Percentiles rank a stretch among this genome's conserved stretches.
Conservation (phyloP, 2,888 invertebrate species). For the Eurytoma adleriae region DNA sequence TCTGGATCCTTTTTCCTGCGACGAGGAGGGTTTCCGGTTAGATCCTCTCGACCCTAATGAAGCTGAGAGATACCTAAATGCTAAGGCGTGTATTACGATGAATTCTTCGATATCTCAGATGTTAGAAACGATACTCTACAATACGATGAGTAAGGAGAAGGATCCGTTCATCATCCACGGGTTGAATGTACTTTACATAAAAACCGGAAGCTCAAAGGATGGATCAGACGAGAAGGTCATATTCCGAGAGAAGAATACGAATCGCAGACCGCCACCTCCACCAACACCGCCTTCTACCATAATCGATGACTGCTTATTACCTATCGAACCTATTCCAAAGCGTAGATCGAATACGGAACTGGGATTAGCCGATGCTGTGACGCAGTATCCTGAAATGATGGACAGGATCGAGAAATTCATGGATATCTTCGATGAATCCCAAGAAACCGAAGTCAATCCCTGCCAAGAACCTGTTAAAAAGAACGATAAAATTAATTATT, state of each 20-base stretch:
- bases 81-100: constrained; percentile 69
- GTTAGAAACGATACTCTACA: constrained; percentile 67
- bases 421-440: constrained; percentile 4
- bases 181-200: constrained; percentile 68
- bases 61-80: constrained; percentile 58
- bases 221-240: constrained; percentile 66
- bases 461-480: constrained; percentile 3
- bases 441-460: background rate
- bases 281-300: background rate
- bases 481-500: constrained; percentile 39
- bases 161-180: constrained; percentile 71
- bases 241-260: constrained; percentile 67
- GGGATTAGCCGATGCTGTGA: constrained; percentile 38
- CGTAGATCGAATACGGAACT: constrained; percentile 59
- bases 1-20: constrained; percentile 71
- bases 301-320: constrained; percentile 51
- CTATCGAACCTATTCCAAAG: constrained; percentile 64
- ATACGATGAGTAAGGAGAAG: constrained; percentile 67
- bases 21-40: constrained; percentile 69
- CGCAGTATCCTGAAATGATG: constrained; percentile 69
- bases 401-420: constrained; percentile 59
- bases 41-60: constrained; percentile 59
- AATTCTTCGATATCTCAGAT: constrained; percentile 69
- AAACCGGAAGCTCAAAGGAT: constrained; percentile 61
- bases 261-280: constrained; percentile 65